Evolutionary conservation across 2,888 invertebrate genomes (phyloP).

Genomic region (Melinaea menophilus): DNA sequence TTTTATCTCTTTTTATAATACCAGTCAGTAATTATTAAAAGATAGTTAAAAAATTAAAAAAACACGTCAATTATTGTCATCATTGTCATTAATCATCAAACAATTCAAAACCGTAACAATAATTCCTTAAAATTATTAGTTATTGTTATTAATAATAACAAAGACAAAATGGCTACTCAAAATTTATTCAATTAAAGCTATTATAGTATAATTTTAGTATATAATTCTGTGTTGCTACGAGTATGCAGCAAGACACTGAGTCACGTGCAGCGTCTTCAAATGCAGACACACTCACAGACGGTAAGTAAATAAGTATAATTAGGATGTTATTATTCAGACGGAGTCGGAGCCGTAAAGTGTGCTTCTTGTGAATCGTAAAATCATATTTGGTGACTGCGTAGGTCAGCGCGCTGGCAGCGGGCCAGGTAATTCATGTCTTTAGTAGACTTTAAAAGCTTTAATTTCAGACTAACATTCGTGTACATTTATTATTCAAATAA

Average conservation of each 20-base stretch:
- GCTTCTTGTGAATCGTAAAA: constrained; percentile 54
- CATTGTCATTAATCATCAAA: too few species aligned
- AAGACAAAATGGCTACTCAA: not conserved
- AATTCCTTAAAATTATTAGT: too few species aligned
- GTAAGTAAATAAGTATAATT: constrained; percentile 42
- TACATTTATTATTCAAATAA: too few species aligned
- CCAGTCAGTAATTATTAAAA: too few species aligned
- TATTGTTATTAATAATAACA: too few species aligned
- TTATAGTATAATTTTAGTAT: not conserved
- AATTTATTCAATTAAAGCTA: not conserved
- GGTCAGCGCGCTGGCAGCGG: constrained; percentile 44
- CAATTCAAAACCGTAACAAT: too few species aligned
- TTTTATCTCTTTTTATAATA: too few species aligned
- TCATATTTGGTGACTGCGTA: constrained; percentile 47
- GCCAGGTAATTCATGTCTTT: constrained; percentile 39
- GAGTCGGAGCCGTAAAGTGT: constrained; percentile 25
- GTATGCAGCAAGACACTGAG: not conserved
- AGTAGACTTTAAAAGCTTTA: constrained; percentile 15
- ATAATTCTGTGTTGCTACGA: not conserved
- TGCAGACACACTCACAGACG: constrained; percentile 42
- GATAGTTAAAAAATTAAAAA: too few species aligned
- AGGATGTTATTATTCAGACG: constrained; percentile 45
- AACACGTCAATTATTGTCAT: too few species aligned
- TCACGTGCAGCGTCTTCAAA: constrained; percentile 1
- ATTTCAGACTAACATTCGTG: constrained; percentile 11